Conservation (phyloP, 2,113 vertebrate genomes). For the Pardalotus punctatus region DNA sequence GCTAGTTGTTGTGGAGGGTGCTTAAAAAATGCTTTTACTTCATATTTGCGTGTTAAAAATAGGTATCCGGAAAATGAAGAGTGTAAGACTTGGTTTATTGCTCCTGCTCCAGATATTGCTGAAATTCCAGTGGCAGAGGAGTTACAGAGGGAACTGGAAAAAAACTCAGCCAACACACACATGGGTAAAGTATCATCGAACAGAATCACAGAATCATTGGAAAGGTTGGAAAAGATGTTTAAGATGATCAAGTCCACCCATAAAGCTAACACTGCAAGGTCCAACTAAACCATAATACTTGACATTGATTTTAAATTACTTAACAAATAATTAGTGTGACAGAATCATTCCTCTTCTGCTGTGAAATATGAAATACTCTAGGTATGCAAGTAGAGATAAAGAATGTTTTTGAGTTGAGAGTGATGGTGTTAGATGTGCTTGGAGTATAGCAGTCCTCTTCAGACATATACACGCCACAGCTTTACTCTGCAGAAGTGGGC, state of each 20-base stretch:
- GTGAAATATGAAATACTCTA: background rate
- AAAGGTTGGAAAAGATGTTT: background rate
- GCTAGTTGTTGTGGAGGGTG: background rate
- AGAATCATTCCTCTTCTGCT: background rate
- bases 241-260: background rate
- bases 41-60: constrained; percentile 2
- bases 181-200: constrained; percentile 72
- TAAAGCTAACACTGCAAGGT: background rate
- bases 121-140: constrained; percentile 84
- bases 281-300: background rate
- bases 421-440: background rate
- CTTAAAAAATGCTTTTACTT: background rate
- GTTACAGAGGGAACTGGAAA: constrained; percentile 81
- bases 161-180: background rate
- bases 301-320: background rate
- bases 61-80: constrained; percentile 71
- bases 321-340: background rate
- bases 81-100: constrained; percentile 73
- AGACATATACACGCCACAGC: background rate
- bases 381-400: background rate
- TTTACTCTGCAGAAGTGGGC: background rate
- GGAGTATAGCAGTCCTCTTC: background rate
- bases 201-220: background rate
- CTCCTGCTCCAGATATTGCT: constrained; percentile 77
- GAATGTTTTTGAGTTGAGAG: background rate